Percentiles rank a stretch among this genome's conserved stretches.
These are phyloP conservation scores for Pygoscelis antarcticus DNA, from an alignment of 2,113 vertebrate genomes.

Conservation along the genomic window DNA sequence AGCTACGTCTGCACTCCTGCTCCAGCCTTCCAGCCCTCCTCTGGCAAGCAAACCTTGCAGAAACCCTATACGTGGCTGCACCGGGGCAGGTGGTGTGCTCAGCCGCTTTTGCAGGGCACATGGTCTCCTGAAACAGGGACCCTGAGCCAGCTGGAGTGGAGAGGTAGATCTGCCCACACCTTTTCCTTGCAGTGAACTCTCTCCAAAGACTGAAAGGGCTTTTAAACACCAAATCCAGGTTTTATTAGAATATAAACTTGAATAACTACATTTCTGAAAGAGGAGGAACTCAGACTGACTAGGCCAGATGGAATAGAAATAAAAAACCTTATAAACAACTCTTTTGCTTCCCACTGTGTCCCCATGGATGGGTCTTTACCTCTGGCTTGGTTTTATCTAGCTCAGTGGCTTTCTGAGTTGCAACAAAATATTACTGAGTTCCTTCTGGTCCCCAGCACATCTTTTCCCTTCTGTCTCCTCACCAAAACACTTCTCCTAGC, in stretches of 20 bases:
- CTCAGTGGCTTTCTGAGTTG: not conserved
- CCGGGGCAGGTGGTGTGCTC: not conserved
- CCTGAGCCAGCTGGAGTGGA: fast-evolving
- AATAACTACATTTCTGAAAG: not conserved
- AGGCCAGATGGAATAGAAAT: not conserved
- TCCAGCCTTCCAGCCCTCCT: not conserved
- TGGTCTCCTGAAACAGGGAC: not conserved
- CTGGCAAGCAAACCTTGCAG: not conserved
- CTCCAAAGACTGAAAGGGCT: not conserved
- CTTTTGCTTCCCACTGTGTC: not conserved
- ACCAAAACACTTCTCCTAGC: not conserved
- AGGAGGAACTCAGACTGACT: not conserved
- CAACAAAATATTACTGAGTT: not conserved
- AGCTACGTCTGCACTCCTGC: not conserved
- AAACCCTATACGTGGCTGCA: fast-evolving
- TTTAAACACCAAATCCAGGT: not conserved
- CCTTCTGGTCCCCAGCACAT: not conserved
- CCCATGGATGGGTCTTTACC: not conserved
- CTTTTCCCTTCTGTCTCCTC: not conserved
- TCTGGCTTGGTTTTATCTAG: not conserved
- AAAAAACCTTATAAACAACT: not conserved
- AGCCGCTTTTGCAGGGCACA: not conserved
- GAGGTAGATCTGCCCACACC: not conserved
- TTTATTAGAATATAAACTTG: conserved; percentile 1
- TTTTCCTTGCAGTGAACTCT: not conserved